phyloP scores from a whole-genome alignment of 2,113 vertebrate genomes.

The Axis porcinus region DNA sequence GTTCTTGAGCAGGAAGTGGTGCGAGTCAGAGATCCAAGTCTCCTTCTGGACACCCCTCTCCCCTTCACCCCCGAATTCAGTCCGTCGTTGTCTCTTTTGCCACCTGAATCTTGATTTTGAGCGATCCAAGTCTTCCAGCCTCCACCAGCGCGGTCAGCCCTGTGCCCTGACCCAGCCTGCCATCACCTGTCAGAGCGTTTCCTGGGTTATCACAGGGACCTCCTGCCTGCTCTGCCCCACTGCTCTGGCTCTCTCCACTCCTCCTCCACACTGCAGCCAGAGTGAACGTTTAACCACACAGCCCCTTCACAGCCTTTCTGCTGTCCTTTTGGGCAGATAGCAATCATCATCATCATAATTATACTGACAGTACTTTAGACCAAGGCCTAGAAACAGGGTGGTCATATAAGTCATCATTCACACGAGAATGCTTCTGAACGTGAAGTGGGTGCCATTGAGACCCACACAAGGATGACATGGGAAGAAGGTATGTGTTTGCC shows the following conservation, averaged over 20 bases:
- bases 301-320: neutral
- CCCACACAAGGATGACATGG: neutral
- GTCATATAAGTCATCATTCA: neutral
- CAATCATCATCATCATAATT: fast-evolving
- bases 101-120: neutral
- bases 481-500: fast-evolving
- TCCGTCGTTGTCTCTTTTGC: neutral
- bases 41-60: too few relatives aligned
- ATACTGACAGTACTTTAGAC: neutral
- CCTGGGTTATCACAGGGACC: too few relatives aligned
- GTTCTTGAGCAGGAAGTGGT: neutral
- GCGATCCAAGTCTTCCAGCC: neutral
- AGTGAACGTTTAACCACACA: neutral
- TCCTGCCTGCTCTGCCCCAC: neutral
- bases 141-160: neutral
- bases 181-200: neutral
- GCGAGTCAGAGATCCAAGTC: neutral
- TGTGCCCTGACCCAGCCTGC: neutral
- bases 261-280: neutral
- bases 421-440: neutral
- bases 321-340: neutral
- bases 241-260: neutral
- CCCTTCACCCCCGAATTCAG: too few relatives aligned
- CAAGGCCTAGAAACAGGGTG: neutral
- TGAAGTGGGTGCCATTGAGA: fast-evolving